Evolutionary conservation across 1,140 invertebrate species (phyloP).

Genomic region (Anastatus disparis): DNA sequence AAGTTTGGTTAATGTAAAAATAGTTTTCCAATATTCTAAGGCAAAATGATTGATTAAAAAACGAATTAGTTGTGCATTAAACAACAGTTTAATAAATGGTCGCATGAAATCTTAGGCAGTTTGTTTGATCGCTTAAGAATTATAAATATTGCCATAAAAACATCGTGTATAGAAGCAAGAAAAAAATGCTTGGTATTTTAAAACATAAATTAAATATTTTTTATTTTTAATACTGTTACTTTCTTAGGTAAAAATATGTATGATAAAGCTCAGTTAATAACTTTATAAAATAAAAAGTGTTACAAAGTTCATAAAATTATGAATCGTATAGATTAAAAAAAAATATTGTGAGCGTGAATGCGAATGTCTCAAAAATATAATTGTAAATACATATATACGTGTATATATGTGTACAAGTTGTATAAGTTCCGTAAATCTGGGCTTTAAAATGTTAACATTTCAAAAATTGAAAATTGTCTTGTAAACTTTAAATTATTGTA

Average conservation of each 20-base stretch:
- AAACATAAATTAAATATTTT: conserved; percentile 20
- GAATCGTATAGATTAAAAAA: conserved; percentile 4
- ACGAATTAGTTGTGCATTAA: background rate
- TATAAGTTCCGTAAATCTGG: conserved; percentile 6
- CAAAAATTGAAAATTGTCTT: background rate
- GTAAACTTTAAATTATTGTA: background rate
- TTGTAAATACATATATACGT: conserved; percentile 37
- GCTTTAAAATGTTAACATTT: conserved; percentile 22
- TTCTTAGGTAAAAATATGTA: conserved; percentile 26
- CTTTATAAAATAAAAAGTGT: background rate
- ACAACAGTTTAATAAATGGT: conserved; percentile 2
- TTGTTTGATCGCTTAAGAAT: background rate
- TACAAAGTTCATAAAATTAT: conserved; percentile 10
- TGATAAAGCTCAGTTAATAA: background rate
- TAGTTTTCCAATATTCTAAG: conserved; percentile 15
- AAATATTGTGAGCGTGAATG: conserved; percentile 7
- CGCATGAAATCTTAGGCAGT: background rate
- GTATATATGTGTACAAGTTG: conserved; percentile 25
- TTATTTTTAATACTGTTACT: conserved; percentile 38
- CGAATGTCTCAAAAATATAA: background rate
- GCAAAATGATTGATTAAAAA: background rate
- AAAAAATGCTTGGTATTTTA: conserved; percentile 16
- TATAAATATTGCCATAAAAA: conserved; percentile 26
- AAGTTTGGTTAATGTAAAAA: background rate
- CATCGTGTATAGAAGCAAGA: background rate